Percentiles rank a stretch among this genome's conserved stretches.
phyloP scores from a whole-genome alignment of 2,113 vertebrate genomes.

The Indicator indicator region DNA sequence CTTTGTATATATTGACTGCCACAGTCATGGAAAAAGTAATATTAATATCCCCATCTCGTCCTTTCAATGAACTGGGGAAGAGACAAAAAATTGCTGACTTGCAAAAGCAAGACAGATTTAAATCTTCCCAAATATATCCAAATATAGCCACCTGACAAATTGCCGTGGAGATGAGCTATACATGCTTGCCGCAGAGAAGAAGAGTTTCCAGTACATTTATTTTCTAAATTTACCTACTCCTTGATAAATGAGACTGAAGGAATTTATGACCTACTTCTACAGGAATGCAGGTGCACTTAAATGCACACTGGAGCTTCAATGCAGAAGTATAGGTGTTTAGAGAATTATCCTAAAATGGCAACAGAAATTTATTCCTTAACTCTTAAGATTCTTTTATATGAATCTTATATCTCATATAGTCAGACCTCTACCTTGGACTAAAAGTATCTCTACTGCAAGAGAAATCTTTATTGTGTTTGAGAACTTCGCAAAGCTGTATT shows the following conservation, averaged over 20 bases:
- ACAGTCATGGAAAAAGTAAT: not conserved
- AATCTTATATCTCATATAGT: not conserved
- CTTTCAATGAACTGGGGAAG: not conserved
- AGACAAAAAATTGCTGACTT: not conserved
- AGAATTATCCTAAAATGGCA: not conserved
- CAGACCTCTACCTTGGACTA: not conserved
- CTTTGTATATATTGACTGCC: not conserved
- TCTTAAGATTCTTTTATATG: not conserved
- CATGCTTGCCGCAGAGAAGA: not conserved
- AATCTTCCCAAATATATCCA: not conserved
- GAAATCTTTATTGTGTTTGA: not conserved
- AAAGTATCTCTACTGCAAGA: not conserved
- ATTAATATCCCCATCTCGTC: not conserved
- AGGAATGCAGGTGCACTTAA: not conserved
- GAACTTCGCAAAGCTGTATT: not conserved
- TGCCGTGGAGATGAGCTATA: not conserved
- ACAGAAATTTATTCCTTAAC: not conserved
- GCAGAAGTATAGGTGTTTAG: not conserved
- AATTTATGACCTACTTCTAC: constrained; percentile 2
- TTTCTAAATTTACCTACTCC: not conserved
- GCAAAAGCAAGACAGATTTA: not conserved
- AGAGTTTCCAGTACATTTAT: not conserved
- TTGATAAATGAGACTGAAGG: constrained; percentile 1
- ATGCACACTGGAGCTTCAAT: not conserved
- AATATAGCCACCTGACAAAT: not conserved